Base-by-base conservation (phyloP, 2,797 vertebrate genomes). In the Chaenodraco wilsoni region DNA sequence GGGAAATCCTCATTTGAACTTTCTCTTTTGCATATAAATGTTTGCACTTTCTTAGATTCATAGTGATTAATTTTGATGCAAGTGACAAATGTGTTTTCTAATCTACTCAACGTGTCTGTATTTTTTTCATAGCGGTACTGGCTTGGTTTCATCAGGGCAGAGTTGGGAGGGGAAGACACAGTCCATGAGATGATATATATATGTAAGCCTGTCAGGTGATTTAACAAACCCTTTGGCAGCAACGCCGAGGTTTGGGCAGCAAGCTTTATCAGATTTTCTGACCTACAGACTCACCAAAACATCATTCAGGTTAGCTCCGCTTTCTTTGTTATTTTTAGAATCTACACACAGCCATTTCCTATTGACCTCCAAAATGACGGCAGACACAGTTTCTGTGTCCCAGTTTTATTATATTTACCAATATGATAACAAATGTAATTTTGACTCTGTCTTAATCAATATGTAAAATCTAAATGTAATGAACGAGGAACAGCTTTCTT, bases 1-100 rank as follows among this genome's bases (percentile, higher is more conserved):
- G 40, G 55, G 63, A 69, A 74, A 16, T 71, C 21, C 0, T 49
- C 56, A 19, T 63, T 80, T 71, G 46, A 74, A 67, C 52, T 72
- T 11, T 0, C 23, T 55, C 16, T 14, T 68, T 79, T 74, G 14
- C 17, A 51, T 64, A 12, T 45, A 6, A 55, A 65, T 57, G 33
- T 75, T 66, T 52, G 17, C 6, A 5, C 54, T 77, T 49, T 16
- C 12, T 21, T 3, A 8, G 37, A 71, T 68, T 51, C 17, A 57
- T 46, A 46, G 50, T 50, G 61, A 43, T 48, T 60, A 6, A 14
- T 50, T 61, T 60, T 23, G 21, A 72, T 52, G 60, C 49, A 43
- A 41, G 56, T 68, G 62, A 84, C 17, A 62, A 46, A 69, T 73
- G 50, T 58, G 62, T 51, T 19, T 37, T 55, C 17, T 64, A 5